Base-by-base conservation (phyloP, 2,797 vertebrate species). In the Enteromius treurensis region DNA sequence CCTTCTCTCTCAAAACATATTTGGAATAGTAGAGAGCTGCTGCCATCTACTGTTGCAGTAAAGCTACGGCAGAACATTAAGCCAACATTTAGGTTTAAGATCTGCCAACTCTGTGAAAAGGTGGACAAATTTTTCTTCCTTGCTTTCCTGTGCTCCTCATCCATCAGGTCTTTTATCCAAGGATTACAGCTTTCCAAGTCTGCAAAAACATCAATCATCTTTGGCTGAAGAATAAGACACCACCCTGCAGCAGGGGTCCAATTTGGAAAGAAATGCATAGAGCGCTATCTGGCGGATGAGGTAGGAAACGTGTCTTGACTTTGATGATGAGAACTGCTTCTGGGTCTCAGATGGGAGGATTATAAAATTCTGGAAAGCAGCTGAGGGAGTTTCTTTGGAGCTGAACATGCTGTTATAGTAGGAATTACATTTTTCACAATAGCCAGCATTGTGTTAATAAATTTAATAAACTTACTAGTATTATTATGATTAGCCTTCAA, bases 41-140 rank as follows among this genome's bases (percentile, higher is more conserved):
- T 84, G 81, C 85, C 86, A 85, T 65, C 87, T 85, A 70, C 79
- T 84, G 87, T 79, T 53, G 15, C 15, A 23, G 15, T 4, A 8
- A 13, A 5, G 15, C 34, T 49, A 37, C 11, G n/a, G 75, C 80
- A 79, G 76, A 47, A 34, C 19, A 17, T 9, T 0, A 51, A 32
- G 45, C 34, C 47, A 74, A 67, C 55, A 34, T 26, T 51, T 2
- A 55, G 17, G 7, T 65, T 21, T 0, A 14, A 9, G 40, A 4
- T 53, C 77, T 79, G 82, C 82, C 58, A 73, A 62, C 21, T 47
- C 51, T 17, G 67, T 79, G 68, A 71, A 77, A 79, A 23, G 37
- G 55, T 42, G 55, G 68, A 84, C 47, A 13, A 69, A 67, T 68
- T 62, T 74, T 42, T 75, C 60, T 70, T 80, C 32, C 67, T 70